Evolutionary conservation across 2,888 invertebrate genomes (phyloP).

Genomic region (Rosalia funebris): DNA sequence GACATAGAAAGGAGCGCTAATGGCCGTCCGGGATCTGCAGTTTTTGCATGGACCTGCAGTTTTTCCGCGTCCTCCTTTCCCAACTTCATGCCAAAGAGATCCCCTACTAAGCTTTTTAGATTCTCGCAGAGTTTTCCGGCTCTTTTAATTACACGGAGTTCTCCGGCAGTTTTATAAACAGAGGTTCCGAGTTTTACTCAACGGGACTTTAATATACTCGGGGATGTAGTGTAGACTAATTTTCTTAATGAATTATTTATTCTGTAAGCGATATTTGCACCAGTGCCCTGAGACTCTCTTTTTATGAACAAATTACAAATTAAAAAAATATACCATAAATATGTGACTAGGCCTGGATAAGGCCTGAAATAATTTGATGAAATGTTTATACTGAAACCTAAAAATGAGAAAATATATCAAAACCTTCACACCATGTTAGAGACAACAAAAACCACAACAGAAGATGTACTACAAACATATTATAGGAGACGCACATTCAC

Average conservation of each 20-base stretch:
- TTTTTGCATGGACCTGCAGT: conserved; percentile 32
- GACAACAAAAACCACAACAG: too few relatives aligned
- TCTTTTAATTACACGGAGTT: conserved; percentile 42
- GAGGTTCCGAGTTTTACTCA: conserved; percentile 35
- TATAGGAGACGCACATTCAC: too few relatives aligned
- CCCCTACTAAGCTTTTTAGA: conserved; percentile 35
- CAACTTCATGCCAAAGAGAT: conserved; percentile 15
- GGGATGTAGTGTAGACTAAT: conserved; percentile 26
- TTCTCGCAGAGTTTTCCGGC: conserved; percentile 35
- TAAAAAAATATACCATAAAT: too few relatives aligned
- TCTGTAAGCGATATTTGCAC: too few relatives aligned
- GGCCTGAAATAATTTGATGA: too few relatives aligned
- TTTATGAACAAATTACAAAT: too few relatives aligned
- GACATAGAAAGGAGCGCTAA: conserved; percentile 43
- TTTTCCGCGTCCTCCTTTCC: conserved; percentile 35
- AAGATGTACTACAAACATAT: too few relatives aligned
- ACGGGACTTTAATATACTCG: conserved; percentile 29
- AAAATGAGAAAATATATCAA: too few relatives aligned
- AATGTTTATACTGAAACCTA: too few relatives aligned
- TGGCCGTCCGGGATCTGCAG: conserved; percentile 28
- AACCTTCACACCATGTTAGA: too few relatives aligned
- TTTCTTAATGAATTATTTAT: conserved; percentile 6
- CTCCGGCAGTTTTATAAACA: conserved; percentile 37
- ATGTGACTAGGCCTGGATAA: too few relatives aligned
- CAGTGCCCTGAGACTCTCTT: too few relatives aligned